Evolutionary conservation across 1,140 invertebrate genomes (phyloP).

Genomic region (Agraylea sexmaculata): DNA sequence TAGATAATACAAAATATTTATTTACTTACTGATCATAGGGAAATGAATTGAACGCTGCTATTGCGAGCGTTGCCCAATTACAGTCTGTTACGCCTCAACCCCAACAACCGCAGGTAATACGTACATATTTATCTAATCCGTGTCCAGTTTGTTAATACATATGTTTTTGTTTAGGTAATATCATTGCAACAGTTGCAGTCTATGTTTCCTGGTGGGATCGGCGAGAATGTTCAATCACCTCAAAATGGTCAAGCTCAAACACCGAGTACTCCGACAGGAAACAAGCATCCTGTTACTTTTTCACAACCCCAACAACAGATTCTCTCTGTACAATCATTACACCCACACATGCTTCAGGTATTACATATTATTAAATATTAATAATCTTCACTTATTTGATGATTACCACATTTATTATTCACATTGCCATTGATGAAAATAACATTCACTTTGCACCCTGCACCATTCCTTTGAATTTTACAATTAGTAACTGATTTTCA

Average conservation of each 20-base stretch:
- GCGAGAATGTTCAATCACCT: slow-evolving; percentile 8
- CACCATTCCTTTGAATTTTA: too few species aligned
- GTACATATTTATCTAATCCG: neutral
- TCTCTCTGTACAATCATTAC: slow-evolving; percentile 36
- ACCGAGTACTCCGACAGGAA: slow-evolving; percentile 26
- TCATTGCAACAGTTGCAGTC: slow-evolving; percentile 35
- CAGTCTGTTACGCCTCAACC: slow-evolving; percentile 34
- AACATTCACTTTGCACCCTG: too few species aligned
- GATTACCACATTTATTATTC: neutral
- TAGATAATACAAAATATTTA: neutral
- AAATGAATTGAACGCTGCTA: slow-evolving; percentile 38
- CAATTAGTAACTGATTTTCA: too few species aligned
- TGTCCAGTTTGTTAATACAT: slow-evolving; percentile 4
- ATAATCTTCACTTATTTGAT: too few species aligned
- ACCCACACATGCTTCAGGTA: slow-evolving; percentile 37
- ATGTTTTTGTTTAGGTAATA: slow-evolving; percentile 29
- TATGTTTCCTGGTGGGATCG: slow-evolving; percentile 16
- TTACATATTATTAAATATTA: too few species aligned
- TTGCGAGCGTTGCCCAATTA: slow-evolving; percentile 35
- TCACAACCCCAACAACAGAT: slow-evolving; percentile 34
- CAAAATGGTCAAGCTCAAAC: slow-evolving; percentile 9
- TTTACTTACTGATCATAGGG: slow-evolving; percentile 29
- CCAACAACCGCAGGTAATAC: slow-evolving; percentile 35
- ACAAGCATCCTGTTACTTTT: slow-evolving; percentile 30
- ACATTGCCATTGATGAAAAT: too few species aligned